Percentiles rank a stretch among this genome's conserved stretches.
Evolutionary conservation across 2,113 vertebrate genomes (phyloP).

Genomic region (Apaloderma vittatum): DNA sequence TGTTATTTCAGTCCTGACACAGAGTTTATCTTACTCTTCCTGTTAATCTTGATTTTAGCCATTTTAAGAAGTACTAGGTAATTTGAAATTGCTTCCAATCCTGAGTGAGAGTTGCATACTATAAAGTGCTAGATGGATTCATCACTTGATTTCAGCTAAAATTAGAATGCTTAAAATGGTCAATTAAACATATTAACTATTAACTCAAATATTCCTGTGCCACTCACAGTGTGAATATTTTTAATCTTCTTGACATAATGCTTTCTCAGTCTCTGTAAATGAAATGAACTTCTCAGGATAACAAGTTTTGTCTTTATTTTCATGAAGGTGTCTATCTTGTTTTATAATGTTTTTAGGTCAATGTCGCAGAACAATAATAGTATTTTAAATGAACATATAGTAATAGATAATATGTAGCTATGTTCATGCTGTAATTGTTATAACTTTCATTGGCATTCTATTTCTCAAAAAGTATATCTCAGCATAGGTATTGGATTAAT

Average conservation of each 20-base stretch:
- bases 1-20: not conserved
- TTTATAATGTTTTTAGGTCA: not conserved
- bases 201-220: not conserved
- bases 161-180: not conserved
- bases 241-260: not conserved
- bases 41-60: not conserved
- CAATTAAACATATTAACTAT: not conserved
- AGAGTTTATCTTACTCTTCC: not conserved
- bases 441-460: not conserved
- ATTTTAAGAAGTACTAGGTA: not conserved
- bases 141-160: not conserved
- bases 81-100: not conserved
- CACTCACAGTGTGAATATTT: not conserved
- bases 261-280: not conserved
- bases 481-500: not conserved
- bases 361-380: not conserved
- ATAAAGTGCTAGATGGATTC: not conserved
- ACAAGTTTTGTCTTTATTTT: not conserved
- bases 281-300: not conserved
- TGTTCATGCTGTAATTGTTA: not conserved
- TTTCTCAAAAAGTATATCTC: not conserved
- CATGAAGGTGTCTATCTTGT: not conserved
- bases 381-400: not conserved
- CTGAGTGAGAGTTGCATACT: not conserved
- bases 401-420: not conserved